phyloP scores from a whole-genome alignment of 2,797 vertebrate species.

The Anolis apletophallus region DNA sequence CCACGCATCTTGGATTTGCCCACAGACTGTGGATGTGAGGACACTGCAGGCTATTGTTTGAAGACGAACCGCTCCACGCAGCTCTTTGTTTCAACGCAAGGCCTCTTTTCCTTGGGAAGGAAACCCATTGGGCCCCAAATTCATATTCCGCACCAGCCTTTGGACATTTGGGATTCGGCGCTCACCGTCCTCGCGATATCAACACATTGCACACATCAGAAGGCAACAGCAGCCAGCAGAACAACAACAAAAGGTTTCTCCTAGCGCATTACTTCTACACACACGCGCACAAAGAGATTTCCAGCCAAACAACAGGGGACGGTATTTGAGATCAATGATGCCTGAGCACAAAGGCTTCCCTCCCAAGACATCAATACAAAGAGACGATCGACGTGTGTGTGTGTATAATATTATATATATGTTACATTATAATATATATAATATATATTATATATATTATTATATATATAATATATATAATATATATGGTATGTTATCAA shows the following conservation, averaged over 20 bases:
- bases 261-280: neutral
- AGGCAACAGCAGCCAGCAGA: no score
- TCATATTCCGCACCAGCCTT: neutral
- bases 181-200: neutral
- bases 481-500: no score
- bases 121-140: neutral
- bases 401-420: no score
- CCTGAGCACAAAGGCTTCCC: neutral
- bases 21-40: neutral
- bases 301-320: neutral
- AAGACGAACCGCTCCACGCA: neutral
- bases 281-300: neutral
- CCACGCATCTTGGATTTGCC: neutral
- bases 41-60: fast-evolving
- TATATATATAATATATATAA: no score
- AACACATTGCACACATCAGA: neutral
- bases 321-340: neutral
- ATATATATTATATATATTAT: no score
- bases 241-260: no score
- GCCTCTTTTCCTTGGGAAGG: neutral
- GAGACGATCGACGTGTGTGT: neutral
- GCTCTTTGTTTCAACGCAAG: slow-evolving; percentile 21
- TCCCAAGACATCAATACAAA: neutral
- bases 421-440: no score
- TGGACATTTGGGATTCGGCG: neutral